Base-by-base conservation (phyloP, 1,140 invertebrate species). In the Neotoxoptera formosana region DNA sequence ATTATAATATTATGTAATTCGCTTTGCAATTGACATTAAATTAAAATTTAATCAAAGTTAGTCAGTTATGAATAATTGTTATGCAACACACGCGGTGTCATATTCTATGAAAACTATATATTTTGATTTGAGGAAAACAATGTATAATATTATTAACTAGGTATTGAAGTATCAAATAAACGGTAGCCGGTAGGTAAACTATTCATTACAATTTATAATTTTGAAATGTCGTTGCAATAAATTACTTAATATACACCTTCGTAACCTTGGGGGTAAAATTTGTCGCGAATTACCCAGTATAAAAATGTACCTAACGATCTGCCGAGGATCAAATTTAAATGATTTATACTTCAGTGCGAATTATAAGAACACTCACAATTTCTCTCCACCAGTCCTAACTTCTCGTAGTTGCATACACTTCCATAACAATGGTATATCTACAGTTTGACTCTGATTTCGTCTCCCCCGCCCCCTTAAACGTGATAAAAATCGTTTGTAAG, bases 191-290 rank as follows among this genome's bases (percentile, higher is more conserved):
- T 41, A 41, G 41, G 41, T 41, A n/a, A n/a, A n/a, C n/a, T n/a
- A 76, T 76, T 76, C 60, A 76, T 76, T 76, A 76, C 30, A 76
- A n/a, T 76, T 17, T n/a, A 76, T n/a, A 76, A n/a, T 11, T n/a
- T 76, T 76, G 60, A 76, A 76, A 76, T 76, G 14, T n/a, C 14
- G 17, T 9, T 20, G 30, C 60, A n/a, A 34, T 76, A 20, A 17
- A 76, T 76, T 76, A 76, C 6, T 76, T 76, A 76, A n/a, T n/a
- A n/a, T n/a, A 76, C 60, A 76, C 60, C n/a, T 76, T 76, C 60
- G 14, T 67, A 67, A n/a, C 60, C 30, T 67, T 67, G 60, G 4
- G 60, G 4, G 30, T n/a, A n/a, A n/a, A 76, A 76, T 76, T 76
- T 76, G 60, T 76, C 60, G 30, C 60, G n/a, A 76, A 67, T 67